These are phyloP conservation scores for Chaitophorus viminalis DNA, from an alignment of 2,888 invertebrate genomes.

Conservation along the genomic window DNA sequence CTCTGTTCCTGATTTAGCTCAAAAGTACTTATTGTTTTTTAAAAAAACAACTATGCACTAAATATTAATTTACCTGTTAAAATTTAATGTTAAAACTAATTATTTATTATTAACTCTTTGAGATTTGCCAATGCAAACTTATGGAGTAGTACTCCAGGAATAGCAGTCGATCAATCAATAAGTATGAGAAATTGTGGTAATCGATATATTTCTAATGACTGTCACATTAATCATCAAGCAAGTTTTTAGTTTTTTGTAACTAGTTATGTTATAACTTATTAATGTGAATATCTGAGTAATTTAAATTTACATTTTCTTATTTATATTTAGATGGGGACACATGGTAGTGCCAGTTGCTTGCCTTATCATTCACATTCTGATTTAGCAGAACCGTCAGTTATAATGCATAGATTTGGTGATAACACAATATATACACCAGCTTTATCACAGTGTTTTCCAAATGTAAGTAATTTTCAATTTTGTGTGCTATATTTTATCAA, in stretches of 20 bases:
- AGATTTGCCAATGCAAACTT: constrained; percentile 53
- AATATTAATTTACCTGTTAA: background rate
- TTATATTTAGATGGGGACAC: constrained; percentile 38
- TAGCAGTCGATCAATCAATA: constrained; percentile 49
- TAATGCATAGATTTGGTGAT: constrained; percentile 46
- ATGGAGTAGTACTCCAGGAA: constrained; percentile 50
- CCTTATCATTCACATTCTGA: constrained; percentile 55
- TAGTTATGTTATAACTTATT: background rate
- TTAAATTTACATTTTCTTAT: constrained; percentile 8
- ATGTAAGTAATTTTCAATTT: constrained; percentile 27
- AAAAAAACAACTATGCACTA: background rate
- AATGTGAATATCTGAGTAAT: background rate
- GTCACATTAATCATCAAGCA: constrained; percentile 56
- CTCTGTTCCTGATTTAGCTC: constrained; percentile 73
- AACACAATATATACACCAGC: constrained; percentile 44
- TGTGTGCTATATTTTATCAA: background rate
- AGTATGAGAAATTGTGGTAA: constrained; percentile 35
- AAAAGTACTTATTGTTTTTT: constrained; percentile 68
- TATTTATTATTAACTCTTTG: constrained; percentile 1
- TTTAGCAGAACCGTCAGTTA: constrained; percentile 41
- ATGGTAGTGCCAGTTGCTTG: constrained; percentile 28
- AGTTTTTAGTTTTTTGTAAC: constrained; percentile 29
- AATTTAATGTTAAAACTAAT: background rate
- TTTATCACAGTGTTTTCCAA: constrained; percentile 39
- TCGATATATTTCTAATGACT: constrained; percentile 49